These are phyloP conservation scores for Pogonognathellus flavescens DNA, from an alignment of 1,140 invertebrate genomes.

Conservation along the genomic window DNA sequence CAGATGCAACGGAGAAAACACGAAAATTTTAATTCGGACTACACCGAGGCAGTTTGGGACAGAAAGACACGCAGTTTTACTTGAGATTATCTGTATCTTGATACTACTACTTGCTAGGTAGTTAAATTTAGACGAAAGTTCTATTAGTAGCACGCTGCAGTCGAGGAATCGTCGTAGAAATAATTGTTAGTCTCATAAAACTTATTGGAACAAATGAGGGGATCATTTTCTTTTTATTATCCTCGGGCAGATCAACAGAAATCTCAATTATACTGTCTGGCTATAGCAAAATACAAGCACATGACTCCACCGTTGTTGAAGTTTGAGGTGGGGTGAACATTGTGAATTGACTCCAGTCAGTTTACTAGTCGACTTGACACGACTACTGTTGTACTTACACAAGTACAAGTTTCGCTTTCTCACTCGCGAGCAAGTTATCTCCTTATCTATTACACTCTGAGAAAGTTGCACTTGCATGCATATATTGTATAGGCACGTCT, in stretches of 20 bases:
- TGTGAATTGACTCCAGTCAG: conserved; percentile 16
- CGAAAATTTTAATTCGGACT: no score
- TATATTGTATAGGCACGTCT: no score
- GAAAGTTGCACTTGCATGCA: background rate
- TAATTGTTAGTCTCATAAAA: conserved; percentile 39
- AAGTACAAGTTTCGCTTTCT: conserved; percentile 31
- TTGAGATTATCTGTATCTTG: no score
- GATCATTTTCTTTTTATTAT: conserved; percentile 48
- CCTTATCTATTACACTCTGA: conserved; percentile 22
- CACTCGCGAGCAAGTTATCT: conserved; percentile 13
- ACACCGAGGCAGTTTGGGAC: no score
- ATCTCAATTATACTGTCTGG: conserved; percentile 40
- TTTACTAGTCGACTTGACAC: background rate
- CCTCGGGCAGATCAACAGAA: conserved; percentile 25
- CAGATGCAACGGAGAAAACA: no score
- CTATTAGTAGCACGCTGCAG: background rate
- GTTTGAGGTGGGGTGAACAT: conserved; percentile 24
- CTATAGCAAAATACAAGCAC: conserved; percentile 8
- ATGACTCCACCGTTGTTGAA: background rate
- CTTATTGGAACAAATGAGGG: conserved; percentile 48
- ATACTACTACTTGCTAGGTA: no score
- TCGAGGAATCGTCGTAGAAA: conserved; percentile 3
- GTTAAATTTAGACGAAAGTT: background rate
- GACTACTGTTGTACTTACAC: background rate
- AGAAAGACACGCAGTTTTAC: no score